phyloP scores from a whole-genome alignment of 2,113 vertebrate species.

The Vireo altiloquus region DNA sequence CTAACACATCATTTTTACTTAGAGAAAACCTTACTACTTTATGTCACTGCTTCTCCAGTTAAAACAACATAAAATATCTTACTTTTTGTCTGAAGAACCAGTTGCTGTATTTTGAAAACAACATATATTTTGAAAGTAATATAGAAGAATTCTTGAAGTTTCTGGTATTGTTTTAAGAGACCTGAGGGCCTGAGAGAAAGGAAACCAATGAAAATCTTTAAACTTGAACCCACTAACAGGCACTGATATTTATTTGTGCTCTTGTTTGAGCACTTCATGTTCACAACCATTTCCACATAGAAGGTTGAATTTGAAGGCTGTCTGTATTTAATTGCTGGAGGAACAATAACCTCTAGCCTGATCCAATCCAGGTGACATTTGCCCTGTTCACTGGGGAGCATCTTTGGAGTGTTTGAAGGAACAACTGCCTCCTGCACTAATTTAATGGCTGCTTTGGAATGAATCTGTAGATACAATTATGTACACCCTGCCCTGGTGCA shows the following conservation, averaged over 20 bases:
- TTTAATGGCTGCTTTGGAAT: conserved; percentile 40
- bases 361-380: conserved; percentile 56
- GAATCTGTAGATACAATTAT: background rate
- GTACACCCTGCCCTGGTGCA: background rate
- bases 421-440: conserved; percentile 10
- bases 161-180: background rate
- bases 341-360: conserved; percentile 61
- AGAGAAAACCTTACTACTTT: background rate
- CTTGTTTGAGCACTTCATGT: background rate
- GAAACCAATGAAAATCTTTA: conserved; percentile 38
- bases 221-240: background rate
- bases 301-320: conserved; percentile 20
- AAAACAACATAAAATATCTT: background rate
- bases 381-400: conserved; percentile 55
- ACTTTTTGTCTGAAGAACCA: background rate
- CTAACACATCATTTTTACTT: background rate
- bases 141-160: background rate
- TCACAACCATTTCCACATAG: background rate
- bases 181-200: background rate
- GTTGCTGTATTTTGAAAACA: conserved; percentile 21
- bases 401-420: conserved; percentile 43
- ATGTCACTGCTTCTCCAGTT: background rate
- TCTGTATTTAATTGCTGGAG: conserved; percentile 55
- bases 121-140: background rate
- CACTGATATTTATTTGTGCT: conserved; percentile 33